These are phyloP conservation scores for Endomychus coccineus DNA, from an alignment of 2,888 invertebrate genomes.

Conservation along the genomic window DNA sequence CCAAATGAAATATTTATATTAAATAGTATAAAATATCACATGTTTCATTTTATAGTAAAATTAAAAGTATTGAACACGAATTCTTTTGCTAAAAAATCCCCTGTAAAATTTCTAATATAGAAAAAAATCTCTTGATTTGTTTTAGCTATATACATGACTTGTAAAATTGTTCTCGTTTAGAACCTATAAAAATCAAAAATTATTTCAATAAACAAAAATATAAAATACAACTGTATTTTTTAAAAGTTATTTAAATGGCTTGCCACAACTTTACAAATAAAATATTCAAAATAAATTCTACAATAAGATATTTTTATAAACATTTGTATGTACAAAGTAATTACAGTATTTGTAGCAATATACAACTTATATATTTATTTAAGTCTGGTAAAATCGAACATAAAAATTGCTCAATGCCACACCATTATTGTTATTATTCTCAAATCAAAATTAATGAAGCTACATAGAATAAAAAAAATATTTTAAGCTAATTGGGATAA, in stretches of 20 bases:
- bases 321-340: slow-evolving; percentile 39
- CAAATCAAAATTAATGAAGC: not conserved
- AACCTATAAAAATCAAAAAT: slow-evolving; percentile 7
- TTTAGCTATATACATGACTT: slow-evolving; percentile 18
- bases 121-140: slow-evolving; percentile 3
- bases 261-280: slow-evolving; percentile 35
- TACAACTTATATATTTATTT: slow-evolving; percentile 26
- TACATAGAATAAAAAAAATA: not conserved
- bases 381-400: slow-evolving; percentile 15
- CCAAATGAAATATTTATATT: slow-evolving; percentile 39
- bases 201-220: slow-evolving; percentile 12
- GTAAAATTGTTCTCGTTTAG: too few species aligned
- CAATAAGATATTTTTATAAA: slow-evolving; percentile 33
- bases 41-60: slow-evolving; percentile 40
- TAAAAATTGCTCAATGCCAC: slow-evolving; percentile 10
- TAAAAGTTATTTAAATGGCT: slow-evolving; percentile 17
- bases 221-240: slow-evolving; percentile 11
- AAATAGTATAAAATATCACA: slow-evolving; percentile 46
- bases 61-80: slow-evolving; percentile 36
- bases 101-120: slow-evolving; percentile 10
- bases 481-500: not conserved
- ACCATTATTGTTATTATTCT: slow-evolving; percentile 10
- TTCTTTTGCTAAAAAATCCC: slow-evolving; percentile 17
- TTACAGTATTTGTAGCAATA: slow-evolving; percentile 35
- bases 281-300: slow-evolving; percentile 37